Evolutionary conservation across 2,797 vertebrate genomes (phyloP).

Genomic region (Notolabrus celidotus): DNA sequence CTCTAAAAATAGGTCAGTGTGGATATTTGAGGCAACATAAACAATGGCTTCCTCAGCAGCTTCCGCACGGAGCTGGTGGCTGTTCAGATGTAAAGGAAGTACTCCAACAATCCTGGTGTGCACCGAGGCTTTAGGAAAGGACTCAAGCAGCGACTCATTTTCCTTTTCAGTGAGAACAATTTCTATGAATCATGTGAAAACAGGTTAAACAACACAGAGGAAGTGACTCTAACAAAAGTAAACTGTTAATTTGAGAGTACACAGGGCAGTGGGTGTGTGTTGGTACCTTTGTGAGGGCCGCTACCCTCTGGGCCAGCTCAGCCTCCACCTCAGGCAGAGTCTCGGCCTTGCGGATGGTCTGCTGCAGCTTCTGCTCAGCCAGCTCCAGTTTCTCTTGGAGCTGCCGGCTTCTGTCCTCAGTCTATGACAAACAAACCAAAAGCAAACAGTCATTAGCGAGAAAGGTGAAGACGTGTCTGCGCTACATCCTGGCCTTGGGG

Average conservation of each 20-base stretch:
- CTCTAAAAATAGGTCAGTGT: slow-evolving; percentile 66
- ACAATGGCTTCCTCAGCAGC: slow-evolving; percentile 62
- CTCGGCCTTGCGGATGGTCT: slow-evolving; percentile 95
- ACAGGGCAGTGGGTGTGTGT: not conserved
- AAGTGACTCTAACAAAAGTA: not conserved
- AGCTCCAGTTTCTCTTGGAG: slow-evolving; percentile 95
- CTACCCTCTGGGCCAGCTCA: slow-evolving; percentile 94
- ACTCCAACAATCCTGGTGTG: not conserved
- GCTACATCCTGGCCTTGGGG: slow-evolving; percentile 8
- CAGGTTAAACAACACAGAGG: too few species aligned
- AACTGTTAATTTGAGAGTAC: too few species aligned
- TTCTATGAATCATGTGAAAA: too few species aligned
- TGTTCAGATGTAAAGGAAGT: slow-evolving; percentile 26
- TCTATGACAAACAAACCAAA: slow-evolving; percentile 77
- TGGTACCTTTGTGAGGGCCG: slow-evolving; percentile 93
- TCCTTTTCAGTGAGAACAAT: too few species aligned
- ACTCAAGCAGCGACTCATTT: not conserved
- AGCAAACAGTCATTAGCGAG: slow-evolving; percentile 24
- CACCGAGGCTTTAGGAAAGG: not conserved
- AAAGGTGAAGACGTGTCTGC: not conserved
- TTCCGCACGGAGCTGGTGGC: slow-evolving; percentile 24
- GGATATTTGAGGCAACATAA: slow-evolving; percentile 63
- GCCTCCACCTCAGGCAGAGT: slow-evolving; percentile 97
- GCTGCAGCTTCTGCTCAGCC: slow-evolving; percentile 97
- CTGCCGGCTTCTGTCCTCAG: slow-evolving; percentile 94